Base-by-base conservation (phyloP, 2,797 vertebrate genomes). In the Xiphorhynchus erythropygius region DNA sequence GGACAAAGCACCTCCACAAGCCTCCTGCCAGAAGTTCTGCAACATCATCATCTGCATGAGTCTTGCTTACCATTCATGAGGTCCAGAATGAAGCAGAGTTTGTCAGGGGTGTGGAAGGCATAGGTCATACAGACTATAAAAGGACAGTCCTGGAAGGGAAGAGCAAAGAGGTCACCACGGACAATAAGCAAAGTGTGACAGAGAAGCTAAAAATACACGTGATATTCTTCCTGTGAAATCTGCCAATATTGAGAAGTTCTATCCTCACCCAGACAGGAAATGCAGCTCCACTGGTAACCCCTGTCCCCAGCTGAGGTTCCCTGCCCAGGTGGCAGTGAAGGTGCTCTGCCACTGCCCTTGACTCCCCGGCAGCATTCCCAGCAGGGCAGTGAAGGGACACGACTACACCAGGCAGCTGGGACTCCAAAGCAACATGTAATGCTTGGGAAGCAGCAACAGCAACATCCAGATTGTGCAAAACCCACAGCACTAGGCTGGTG, bases 81-180 rank as follows among this genome's bases (percentile, higher is more conserved):
- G 97, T 99, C 99, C 98, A 99, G 97, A 97, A 99, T 99, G 98
- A 99, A 99, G 97, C 99, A 99, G 52, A 99, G 98, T 93, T 99
- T 99, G 98, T 99, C 99, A 2, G 99, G 99, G 18, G 99, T 99
- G 96, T 99, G 99, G 98, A 99, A 99, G 97, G 99, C 99, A 47
- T 99, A 99, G 9, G 99, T 99, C 99, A 99, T 99, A 95, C 99
- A 99, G 94, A 99, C 99, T 42, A 99, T 99, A 96, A 99, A 99
- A 33, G 99, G 99, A 62, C 99, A 99, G 96, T 99, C 99, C 99
- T 99, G 85, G 39, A 92, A 78, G 44, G 78, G n/a, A 93, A 90
- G 65, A 79, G 73, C 44, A 90, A 23, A 76, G 64, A 50, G 41
- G 64, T 49, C 30, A 55, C 16, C 39, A 23, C 4, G 8, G 77